These are phyloP conservation scores for Lysandra coridon DNA, from an alignment of 2,888 invertebrate species.

Conservation along the genomic window DNA sequence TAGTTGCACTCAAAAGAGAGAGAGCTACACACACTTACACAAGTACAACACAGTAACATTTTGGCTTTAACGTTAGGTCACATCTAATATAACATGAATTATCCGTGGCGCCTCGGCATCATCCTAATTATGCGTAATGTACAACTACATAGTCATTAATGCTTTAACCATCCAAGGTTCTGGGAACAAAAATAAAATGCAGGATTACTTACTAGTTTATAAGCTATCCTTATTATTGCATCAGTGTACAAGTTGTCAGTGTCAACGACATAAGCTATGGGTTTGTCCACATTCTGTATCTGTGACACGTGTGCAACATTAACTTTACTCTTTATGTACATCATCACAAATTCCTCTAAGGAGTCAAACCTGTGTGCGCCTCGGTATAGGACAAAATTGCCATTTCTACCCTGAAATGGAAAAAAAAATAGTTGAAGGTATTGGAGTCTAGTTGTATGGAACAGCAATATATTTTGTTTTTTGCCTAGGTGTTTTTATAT, in stretches of 20 bases:
- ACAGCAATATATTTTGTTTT: no score
- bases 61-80: no score
- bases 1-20: no score
- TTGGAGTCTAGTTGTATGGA: neutral
- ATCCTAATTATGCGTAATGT: no score
- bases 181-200: no score
- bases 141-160: no score
- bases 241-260: constrained; percentile 76
- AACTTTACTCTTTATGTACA: constrained; percentile 68
- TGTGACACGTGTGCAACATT: constrained; percentile 54
- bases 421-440: neutral
- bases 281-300: constrained; percentile 50
- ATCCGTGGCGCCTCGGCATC: no score
- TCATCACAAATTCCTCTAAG: constrained; percentile 83
- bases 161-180: no score
- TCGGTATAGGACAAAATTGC: constrained; percentile 80
- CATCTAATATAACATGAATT: no score
- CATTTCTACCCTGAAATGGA: constrained; percentile 65
- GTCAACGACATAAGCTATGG: constrained; percentile 78
- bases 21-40: no score
- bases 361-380: constrained; percentile 81
- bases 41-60: no score
- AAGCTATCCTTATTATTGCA: constrained; percentile 84
- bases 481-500: no score
- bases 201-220: constrained; percentile 83